Conservation (phyloP, 2,888 invertebrate species). For the Agapostemon virescens region DNA sequence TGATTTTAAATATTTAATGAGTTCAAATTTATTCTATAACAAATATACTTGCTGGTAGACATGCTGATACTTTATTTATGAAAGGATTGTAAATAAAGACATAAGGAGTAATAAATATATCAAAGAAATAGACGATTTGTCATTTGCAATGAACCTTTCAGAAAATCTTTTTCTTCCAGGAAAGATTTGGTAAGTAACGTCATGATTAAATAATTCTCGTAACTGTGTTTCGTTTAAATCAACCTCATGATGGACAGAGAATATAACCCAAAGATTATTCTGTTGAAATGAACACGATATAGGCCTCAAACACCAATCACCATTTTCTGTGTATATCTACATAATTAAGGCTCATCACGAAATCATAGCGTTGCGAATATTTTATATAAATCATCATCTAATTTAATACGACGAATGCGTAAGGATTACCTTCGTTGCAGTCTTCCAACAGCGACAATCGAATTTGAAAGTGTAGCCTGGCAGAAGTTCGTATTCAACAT, state of each 20-base stretch:
- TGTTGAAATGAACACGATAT: constrained; percentile 18
- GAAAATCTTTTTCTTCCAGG: constrained; percentile 36
- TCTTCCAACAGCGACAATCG: constrained; percentile 54
- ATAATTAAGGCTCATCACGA: background rate
- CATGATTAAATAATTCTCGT: constrained; percentile 29
- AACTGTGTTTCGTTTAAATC: constrained; percentile 43
- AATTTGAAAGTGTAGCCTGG: constrained; percentile 45
- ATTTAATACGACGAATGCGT: background rate
- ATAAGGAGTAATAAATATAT: background rate
- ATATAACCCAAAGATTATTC: constrained; percentile 39
- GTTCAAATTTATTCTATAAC: background rate
- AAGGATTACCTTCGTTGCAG: constrained; percentile 34
- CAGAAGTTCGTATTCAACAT: constrained; percentile 50
- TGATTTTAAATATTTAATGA: background rate
- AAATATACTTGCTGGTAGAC: background rate
- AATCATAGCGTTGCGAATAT: background rate
- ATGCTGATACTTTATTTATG: background rate
- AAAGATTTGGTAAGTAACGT: constrained; percentile 33
- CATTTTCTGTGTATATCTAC: constrained; percentile 42
- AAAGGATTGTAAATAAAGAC: background rate
- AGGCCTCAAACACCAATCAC: constrained; percentile 29
- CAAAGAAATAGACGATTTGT: background rate
- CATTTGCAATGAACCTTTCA: constrained; percentile 30
- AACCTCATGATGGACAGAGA: constrained; percentile 48
- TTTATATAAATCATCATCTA: background rate